A percentile compares a stretch with the other conserved stretches of the same genome.
These are phyloP conservation scores for Tachina grossa DNA, from an alignment of 2,888 invertebrate species.

Conservation along the genomic window DNA sequence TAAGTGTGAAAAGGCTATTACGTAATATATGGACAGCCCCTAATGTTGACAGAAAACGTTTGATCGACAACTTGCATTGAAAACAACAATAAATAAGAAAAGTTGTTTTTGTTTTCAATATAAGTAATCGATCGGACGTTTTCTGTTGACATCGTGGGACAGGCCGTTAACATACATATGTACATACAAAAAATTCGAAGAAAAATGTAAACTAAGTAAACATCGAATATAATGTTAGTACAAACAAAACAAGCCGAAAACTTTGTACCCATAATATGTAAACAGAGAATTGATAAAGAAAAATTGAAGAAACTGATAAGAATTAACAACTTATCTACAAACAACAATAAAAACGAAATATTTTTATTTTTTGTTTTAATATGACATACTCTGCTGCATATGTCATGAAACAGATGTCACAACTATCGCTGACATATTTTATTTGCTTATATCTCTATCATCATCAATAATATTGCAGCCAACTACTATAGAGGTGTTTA, in stretches of 20 bases:
- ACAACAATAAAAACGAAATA: conserved; percentile 19
- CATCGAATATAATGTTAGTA: conserved; percentile 49
- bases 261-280: conserved; percentile 49
- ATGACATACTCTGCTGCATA: conserved; percentile 64
- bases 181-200: conserved; percentile 65
- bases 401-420: conserved; percentile 67
- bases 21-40: too few relatives aligned
- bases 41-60: too few relatives aligned
- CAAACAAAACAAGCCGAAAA: conserved; percentile 69
- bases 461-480: conserved; percentile 9
- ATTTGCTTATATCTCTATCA: conserved; percentile 78
- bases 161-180: background rate
- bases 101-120: too few relatives aligned
- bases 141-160: too few relatives aligned
- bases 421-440: conserved; percentile 71
- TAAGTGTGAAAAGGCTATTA: too few relatives aligned
- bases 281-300: conserved; percentile 60
- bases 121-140: too few relatives aligned
- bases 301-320: conserved; percentile 51
- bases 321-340: conserved; percentile 26
- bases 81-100: too few relatives aligned
- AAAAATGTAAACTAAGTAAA: conserved; percentile 46
- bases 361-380: conserved; percentile 11
- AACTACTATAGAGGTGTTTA: conserved; percentile 38
- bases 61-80: too few relatives aligned